Evolutionary conservation across 2,797 vertebrate genomes (phyloP).

Genomic region (Cyclura pinguis): DNA sequence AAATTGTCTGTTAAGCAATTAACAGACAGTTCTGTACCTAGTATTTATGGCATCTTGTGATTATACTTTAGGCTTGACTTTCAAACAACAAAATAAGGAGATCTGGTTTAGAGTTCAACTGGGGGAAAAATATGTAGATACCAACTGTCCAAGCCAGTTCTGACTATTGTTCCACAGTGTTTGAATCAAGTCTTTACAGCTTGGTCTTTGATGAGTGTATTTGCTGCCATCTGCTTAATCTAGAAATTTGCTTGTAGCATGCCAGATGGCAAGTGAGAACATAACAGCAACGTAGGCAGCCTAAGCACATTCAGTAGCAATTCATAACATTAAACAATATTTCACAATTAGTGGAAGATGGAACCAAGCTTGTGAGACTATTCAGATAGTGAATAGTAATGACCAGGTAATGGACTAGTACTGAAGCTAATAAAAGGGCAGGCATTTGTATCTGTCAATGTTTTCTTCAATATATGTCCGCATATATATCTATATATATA

Average conservation of each 20-base stretch:
- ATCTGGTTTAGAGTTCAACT: background rate
- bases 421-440: background rate
- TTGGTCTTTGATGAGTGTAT: constrained; percentile 10
- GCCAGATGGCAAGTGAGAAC: constrained; percentile 7
- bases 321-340: background rate
- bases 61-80: background rate
- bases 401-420: background rate
- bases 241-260: constrained; percentile 12
- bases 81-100: background rate
- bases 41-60: background rate
- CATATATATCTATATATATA: background rate
- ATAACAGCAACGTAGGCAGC: constrained; percentile 12
- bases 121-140: background rate
- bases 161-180: background rate
- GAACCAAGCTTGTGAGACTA: background rate
- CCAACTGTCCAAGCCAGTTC: constrained; percentile 13
- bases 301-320: constrained; percentile 22
- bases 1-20: background rate
- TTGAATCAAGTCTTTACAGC: background rate
- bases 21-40: background rate
- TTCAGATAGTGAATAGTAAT: background rate
- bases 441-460: background rate
- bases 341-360: background rate
- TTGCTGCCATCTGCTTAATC: constrained; percentile 28
- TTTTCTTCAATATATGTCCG: background rate